Evolutionary conservation across 2,113 vertebrate genomes (phyloP).

Genomic region (Callipepla squamata): DNA sequence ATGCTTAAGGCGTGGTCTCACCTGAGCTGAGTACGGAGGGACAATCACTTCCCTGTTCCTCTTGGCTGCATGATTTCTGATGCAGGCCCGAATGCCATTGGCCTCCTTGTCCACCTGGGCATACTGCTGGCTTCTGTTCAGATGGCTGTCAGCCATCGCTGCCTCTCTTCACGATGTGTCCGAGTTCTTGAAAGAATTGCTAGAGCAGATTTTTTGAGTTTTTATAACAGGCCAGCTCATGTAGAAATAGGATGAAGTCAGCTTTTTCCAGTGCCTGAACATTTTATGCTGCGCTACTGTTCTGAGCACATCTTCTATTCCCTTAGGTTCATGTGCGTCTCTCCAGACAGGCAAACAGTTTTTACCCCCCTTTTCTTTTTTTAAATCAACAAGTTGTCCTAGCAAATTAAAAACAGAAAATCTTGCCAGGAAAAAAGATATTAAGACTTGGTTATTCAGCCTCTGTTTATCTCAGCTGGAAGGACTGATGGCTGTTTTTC

Average conservation of each 20-base stretch:
- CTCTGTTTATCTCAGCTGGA: constrained; percentile 61
- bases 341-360: background rate
- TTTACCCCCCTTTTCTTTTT: background rate
- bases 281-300: constrained; percentile 57
- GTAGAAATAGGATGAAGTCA: constrained; percentile 41
- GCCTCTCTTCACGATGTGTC: background rate
- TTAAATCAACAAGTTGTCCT: background rate
- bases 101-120: background rate
- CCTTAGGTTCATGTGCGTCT: background rate
- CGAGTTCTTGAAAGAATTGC: background rate
- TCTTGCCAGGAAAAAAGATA: constrained; percentile 21
- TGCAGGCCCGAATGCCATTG: background rate
- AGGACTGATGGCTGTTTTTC: constrained; percentile 58
- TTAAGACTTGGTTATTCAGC: background rate
- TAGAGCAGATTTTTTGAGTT: constrained; percentile 8
- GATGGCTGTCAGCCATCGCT: background rate
- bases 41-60: too few relatives aligned
- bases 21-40: background rate
- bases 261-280: constrained; percentile 16
- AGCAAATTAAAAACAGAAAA: constrained; percentile 41
- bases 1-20: background rate
- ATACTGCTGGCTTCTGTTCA: background rate
- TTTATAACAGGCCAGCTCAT: background rate
- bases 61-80: background rate
- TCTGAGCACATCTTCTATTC: constrained; percentile 25